A percentile compares a stretch with the other conserved stretches of the same genome.
These are phyloP conservation scores for Bicyclus anynana DNA, from an alignment of 1,140 invertebrate species.

Conservation along the genomic window DNA sequence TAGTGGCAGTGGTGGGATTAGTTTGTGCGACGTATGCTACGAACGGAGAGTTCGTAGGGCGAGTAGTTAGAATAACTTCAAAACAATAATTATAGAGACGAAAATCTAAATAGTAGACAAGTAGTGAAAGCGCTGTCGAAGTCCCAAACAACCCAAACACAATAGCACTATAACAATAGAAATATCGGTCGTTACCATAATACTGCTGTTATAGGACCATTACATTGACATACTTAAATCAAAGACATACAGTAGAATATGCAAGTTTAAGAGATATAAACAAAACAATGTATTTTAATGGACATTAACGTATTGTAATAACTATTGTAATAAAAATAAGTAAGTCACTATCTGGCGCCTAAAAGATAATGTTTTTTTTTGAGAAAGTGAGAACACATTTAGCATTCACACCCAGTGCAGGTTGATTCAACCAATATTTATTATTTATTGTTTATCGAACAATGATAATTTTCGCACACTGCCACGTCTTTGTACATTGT, in stretches of 20 bases:
- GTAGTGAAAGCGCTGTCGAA: not conserved
- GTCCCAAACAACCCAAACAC: not conserved
- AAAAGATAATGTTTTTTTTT: no score
- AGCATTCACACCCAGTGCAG: no score
- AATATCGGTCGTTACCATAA: constrained; percentile 1
- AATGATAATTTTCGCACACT: not conserved
- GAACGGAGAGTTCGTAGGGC: no score
- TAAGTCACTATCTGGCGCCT: no score
- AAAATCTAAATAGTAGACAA: not conserved
- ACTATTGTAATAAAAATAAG: no score
- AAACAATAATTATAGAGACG: not conserved
- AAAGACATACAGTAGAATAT: not conserved
- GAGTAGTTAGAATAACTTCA: no score
- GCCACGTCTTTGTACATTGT: not conserved
- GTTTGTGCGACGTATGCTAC: no score
- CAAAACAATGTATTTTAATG: not conserved
- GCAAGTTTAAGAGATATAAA: not conserved
- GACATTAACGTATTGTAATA: not conserved
- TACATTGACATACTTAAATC: not conserved
- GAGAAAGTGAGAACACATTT: no score
- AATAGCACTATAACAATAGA: not conserved
- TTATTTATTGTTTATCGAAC: not conserved
- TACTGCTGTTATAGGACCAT: not conserved
- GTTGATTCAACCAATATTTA: no score
- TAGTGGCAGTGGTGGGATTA: no score